Percentiles rank a stretch among this genome's conserved stretches.
phyloP scores from a whole-genome alignment of 2,113 vertebrate genomes.

The Pollimyrus isidori region DNA sequence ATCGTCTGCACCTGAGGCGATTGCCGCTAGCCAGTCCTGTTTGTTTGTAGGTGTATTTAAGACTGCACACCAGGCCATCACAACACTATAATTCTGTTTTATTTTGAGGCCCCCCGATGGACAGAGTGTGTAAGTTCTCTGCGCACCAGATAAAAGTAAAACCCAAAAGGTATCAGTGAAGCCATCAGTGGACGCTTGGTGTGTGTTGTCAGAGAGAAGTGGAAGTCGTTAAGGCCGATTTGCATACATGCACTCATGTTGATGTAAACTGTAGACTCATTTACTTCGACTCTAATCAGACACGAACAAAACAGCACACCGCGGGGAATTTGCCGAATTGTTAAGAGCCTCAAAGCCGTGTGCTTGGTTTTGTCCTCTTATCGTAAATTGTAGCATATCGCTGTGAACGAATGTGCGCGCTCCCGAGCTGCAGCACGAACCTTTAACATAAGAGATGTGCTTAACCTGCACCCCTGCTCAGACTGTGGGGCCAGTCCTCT shows the following conservation, averaged over 20 bases:
- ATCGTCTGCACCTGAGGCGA: too few relatives aligned
- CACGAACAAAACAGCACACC: neutral
- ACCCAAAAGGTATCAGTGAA: neutral
- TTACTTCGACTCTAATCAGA: neutral
- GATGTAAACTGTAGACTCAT: neutral
- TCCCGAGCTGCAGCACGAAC: neutral
- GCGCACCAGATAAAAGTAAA: neutral
- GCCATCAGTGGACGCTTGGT: neutral
- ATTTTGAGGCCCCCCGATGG: neutral
- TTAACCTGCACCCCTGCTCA: neutral
- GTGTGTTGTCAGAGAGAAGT: neutral
- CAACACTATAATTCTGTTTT: neutral
- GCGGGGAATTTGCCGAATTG: neutral
- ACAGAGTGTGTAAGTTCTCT: neutral
- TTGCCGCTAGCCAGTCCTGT: too few relatives aligned
- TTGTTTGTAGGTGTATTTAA: too few relatives aligned
- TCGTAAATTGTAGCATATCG: neutral
- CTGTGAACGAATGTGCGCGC: neutral
- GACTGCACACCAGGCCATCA: too few relatives aligned
- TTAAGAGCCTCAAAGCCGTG: neutral
- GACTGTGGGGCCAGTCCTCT: neutral
- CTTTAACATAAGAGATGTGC: neutral
- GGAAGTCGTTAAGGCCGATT: neutral
- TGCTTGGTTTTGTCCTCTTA: neutral
- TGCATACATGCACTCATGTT: neutral